A percentile compares a stretch with the other conserved stretches of the same genome.
Conservation (phyloP, 2,888 invertebrate species). For the Hymenopus coronatus region DNA sequence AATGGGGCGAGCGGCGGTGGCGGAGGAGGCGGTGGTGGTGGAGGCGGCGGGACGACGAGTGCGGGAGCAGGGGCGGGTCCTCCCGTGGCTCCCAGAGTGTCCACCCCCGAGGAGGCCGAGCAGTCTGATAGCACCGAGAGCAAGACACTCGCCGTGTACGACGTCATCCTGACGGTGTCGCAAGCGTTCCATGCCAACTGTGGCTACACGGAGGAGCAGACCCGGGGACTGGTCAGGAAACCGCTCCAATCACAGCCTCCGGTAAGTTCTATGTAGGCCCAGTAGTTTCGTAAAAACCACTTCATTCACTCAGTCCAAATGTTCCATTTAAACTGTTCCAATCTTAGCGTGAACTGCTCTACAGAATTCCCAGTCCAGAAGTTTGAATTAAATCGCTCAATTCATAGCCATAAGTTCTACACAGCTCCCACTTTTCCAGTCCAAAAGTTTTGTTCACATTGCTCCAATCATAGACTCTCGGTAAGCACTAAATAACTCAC, state of each 20-base stretch:
- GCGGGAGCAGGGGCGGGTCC: slow-evolving; percentile 44
- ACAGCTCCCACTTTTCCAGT: no score
- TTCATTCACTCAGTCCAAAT: no score
- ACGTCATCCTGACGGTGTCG: slow-evolving; percentile 74
- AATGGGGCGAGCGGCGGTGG: not conserved
- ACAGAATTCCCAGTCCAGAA: no score
- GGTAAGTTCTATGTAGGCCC: not conserved
- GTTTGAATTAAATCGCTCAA: no score
- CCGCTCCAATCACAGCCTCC: slow-evolving; percentile 54
- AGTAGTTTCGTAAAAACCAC: no score
- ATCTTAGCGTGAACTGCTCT: no score
- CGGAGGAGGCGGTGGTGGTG: slow-evolving; percentile 29
- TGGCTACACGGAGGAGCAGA: slow-evolving; percentile 83
- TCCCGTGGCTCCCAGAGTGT: slow-evolving; percentile 30
- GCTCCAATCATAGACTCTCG: no score
- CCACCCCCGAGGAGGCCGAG: slow-evolving; percentile 48
- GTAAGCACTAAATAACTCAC: no score
- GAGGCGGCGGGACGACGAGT: slow-evolving; percentile 44
- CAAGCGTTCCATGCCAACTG: slow-evolving; percentile 86
- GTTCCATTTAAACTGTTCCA: no score
- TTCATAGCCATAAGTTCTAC: no score
- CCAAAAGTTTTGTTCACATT: no score
- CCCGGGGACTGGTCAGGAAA: slow-evolving; percentile 64
- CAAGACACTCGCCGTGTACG: slow-evolving; percentile 68
- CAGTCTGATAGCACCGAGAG: slow-evolving; percentile 54